Conservation (phyloP, 2,113 vertebrate species). For the Actenoides hombroni region DNA sequence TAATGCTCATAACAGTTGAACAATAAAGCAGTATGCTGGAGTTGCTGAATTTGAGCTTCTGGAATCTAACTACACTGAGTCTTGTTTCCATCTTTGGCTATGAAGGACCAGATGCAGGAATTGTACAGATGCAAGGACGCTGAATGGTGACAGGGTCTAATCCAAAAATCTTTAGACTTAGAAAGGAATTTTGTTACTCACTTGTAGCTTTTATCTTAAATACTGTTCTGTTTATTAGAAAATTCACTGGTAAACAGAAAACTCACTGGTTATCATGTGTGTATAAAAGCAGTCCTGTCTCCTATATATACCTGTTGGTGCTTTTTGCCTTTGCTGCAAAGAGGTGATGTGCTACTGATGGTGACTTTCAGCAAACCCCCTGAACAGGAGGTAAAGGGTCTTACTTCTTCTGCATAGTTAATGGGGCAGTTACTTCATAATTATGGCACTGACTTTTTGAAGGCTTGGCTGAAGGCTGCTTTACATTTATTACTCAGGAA, state of each 20-base stretch:
- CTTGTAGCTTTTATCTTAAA: background rate
- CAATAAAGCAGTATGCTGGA: background rate
- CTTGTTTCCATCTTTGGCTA: background rate
- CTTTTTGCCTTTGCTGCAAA: background rate
- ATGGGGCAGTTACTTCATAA: background rate
- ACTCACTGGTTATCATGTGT: background rate
- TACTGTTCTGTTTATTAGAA: background rate
- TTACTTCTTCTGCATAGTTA: background rate
- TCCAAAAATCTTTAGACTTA: background rate
- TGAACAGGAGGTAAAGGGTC: background rate
- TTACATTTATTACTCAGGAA: background rate
- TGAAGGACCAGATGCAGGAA: background rate
- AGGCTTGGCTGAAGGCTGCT: background rate
- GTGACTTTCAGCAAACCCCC: background rate
- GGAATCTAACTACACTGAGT: background rate
- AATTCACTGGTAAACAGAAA: background rate
- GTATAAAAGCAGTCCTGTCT: background rate
- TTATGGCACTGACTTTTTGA: background rate
- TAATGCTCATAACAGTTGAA: background rate
- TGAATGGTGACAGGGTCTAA: background rate
- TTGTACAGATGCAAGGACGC: background rate
- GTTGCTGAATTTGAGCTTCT: background rate
- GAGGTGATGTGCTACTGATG: background rate
- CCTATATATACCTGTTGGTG: background rate
- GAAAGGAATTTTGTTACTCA: background rate